Conservation (phyloP, 2,888 invertebrate genomes). For the Chymomyza fuscimana region DNA sequence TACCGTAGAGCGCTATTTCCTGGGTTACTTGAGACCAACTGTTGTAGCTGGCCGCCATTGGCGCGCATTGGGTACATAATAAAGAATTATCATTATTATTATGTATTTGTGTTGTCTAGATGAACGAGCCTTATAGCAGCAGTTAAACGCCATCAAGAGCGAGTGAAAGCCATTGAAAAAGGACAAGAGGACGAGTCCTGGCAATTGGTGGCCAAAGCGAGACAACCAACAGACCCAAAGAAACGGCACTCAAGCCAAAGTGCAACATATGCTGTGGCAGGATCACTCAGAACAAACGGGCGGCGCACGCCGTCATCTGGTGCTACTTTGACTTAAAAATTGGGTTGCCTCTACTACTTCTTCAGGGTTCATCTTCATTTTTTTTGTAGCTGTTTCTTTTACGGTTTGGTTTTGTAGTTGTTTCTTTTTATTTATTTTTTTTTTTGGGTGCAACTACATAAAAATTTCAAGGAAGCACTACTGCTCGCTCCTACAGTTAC, state of each 20-base stretch:
- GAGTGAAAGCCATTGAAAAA: constrained; percentile 64
- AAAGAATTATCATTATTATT: constrained; percentile 68
- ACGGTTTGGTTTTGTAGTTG: constrained; percentile 45
- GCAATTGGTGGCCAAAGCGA: constrained; percentile 38
- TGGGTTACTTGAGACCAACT: constrained; percentile 39
- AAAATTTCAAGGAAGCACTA: constrained; percentile 63
- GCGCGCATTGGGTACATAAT: constrained; percentile 49
- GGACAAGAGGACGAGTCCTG: constrained; percentile 48
- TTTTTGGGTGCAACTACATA: constrained; percentile 23
- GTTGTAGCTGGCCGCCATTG: constrained; percentile 30
- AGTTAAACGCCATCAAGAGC: constrained; percentile 37
- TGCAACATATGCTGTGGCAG: constrained; percentile 75
- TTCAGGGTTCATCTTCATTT: constrained; percentile 22
- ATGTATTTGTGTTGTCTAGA: constrained; percentile 46
- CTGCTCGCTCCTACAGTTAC: constrained; percentile 45
- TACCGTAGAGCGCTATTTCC: constrained; percentile 2
- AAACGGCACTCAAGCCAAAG: constrained; percentile 55
- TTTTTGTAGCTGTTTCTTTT: constrained; percentile 52
- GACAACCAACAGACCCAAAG: constrained; percentile 33
- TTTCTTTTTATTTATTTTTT: constrained; percentile 17
- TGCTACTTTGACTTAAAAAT: constrained; percentile 77
- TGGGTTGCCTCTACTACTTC: constrained; percentile 57
- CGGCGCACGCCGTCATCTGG: constrained; percentile 79
- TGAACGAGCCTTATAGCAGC: constrained; percentile 59
- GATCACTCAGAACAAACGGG: constrained; percentile 65